Conservation (phyloP, 1,140 invertebrate species). For the Agrilus planipennis region DNA sequence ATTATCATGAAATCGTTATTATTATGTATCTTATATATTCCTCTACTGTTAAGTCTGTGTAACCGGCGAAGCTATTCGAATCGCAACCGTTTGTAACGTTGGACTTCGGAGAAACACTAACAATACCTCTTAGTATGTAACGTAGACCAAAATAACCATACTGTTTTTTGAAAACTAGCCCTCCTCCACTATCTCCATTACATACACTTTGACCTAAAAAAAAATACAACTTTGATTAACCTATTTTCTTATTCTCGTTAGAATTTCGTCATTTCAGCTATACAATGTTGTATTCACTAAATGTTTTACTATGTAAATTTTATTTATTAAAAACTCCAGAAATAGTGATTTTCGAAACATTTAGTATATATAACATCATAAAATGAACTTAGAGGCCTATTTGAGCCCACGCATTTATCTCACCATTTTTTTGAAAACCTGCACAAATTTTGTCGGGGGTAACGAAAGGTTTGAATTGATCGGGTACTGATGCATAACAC, state of each 20-base stretch:
- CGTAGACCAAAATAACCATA: no score
- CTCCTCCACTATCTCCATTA: slow-evolving; percentile 29
- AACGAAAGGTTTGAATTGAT: slow-evolving; percentile 3
- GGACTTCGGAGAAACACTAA: slow-evolving; percentile 22
- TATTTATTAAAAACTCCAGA: no score
- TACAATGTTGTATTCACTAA: no score
- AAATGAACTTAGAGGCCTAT: neutral
- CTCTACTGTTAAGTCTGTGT: no score
- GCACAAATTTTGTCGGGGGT: slow-evolving; percentile 21
- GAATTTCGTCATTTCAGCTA: no score
- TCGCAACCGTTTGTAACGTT: slow-evolving; percentile 14
- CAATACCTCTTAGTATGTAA: slow-evolving; percentile 28
- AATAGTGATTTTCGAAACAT: no score
- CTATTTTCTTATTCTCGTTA: neutral
- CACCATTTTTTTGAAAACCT: slow-evolving; percentile 4
- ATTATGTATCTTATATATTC: slow-evolving; percentile 12
- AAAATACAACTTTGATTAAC: neutral
- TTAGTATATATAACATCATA: no score
- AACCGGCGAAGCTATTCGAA: slow-evolving; percentile 25
- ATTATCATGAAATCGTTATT: slow-evolving; percentile 1
- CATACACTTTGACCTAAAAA: slow-evolving; percentile 24
- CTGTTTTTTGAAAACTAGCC: slow-evolving; percentile 21
- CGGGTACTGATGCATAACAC: slow-evolving; percentile 5
- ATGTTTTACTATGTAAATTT: no score
- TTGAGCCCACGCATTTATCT: slow-evolving; percentile 5